Percentiles rank a stretch among this genome's conserved stretches.
These are phyloP conservation scores for Riparia riparia DNA, from an alignment of 2,113 vertebrate genomes.

Conservation along the genomic window DNA sequence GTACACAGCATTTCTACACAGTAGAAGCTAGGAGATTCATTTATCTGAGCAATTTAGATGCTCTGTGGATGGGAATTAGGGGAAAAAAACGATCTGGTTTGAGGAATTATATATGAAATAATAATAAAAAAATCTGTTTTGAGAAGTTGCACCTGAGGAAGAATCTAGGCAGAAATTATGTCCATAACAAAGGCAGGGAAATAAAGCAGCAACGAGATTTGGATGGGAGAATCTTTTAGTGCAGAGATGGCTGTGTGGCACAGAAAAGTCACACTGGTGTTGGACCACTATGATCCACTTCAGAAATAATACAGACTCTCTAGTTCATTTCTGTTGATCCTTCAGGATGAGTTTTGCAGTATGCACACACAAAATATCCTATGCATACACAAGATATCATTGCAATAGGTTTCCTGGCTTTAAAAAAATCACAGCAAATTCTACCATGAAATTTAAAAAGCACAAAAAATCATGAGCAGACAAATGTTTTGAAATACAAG, in stretches of 20 bases:
- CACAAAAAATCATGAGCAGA: background rate
- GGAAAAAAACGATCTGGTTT: background rate
- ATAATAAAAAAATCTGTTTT: background rate
- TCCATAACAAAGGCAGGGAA: background rate
- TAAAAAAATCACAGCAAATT: background rate
- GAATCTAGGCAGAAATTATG: background rate
- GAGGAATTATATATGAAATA: background rate
- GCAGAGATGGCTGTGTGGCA: background rate
- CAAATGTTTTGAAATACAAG: background rate
- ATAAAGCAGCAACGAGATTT: background rate
- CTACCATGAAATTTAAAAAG: background rate
- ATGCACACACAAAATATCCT: background rate
- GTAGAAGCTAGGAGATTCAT: background rate
- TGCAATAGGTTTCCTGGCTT: background rate
- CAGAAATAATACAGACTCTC: background rate
- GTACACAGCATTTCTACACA: background rate
- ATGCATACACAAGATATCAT: background rate
- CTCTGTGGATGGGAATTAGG: background rate
- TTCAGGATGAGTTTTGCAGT: background rate
- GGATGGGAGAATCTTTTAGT: background rate
- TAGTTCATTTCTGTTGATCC: background rate
- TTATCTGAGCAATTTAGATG: background rate
- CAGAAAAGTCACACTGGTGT: background rate
- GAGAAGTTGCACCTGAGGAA: background rate
- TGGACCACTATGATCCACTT: background rate